Percentiles rank a stretch among this genome's conserved stretches.
phyloP scores from a whole-genome alignment of 2,113 vertebrate species.

The Amia ocellicauda region DNA sequence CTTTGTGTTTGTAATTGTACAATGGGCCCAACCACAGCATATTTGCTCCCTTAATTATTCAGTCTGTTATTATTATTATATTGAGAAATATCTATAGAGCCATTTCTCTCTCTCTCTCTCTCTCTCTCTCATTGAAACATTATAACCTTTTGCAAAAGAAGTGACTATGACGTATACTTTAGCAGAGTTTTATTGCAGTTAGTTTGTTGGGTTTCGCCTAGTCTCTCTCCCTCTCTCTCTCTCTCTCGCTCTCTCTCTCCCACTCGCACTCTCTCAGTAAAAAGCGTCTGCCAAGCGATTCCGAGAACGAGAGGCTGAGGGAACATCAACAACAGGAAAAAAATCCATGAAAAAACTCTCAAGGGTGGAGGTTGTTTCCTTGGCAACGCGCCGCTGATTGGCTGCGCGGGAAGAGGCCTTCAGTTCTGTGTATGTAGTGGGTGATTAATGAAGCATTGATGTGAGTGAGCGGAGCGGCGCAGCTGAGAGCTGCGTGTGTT shows the following conservation, averaged over 20 bases:
- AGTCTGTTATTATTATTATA: no score
- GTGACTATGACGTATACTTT: neutral
- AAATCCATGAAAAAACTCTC: constrained; percentile 55
- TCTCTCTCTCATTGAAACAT: no score
- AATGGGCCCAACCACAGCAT: no score
- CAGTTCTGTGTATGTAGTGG: constrained; percentile 47
- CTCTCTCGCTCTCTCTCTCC: constrained; percentile 32
- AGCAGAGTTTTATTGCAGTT: no score
- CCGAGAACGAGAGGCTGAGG: constrained; percentile 37
- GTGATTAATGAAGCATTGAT: constrained; percentile 59
- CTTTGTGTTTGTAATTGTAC: no score
- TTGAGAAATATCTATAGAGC: no score
- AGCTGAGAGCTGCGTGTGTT: constrained; percentile 19
- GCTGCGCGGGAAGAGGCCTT: constrained; percentile 47
- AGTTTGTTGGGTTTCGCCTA: neutral
- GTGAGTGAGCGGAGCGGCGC: constrained; percentile 30
- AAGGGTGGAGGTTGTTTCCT: constrained; percentile 76
- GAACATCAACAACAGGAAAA: constrained; percentile 46
- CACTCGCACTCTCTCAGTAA: constrained; percentile 18
- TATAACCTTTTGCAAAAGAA: no score
- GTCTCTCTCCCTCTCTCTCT: constrained; percentile 11
- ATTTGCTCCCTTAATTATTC: no score
- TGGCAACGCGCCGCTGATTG: constrained; percentile 65
- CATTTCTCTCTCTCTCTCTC: no score
- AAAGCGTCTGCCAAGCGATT: constrained; percentile 38